Evolutionary conservation across 1,140 invertebrate genomes (phyloP).

Genomic region (Planococcus citri): DNA sequence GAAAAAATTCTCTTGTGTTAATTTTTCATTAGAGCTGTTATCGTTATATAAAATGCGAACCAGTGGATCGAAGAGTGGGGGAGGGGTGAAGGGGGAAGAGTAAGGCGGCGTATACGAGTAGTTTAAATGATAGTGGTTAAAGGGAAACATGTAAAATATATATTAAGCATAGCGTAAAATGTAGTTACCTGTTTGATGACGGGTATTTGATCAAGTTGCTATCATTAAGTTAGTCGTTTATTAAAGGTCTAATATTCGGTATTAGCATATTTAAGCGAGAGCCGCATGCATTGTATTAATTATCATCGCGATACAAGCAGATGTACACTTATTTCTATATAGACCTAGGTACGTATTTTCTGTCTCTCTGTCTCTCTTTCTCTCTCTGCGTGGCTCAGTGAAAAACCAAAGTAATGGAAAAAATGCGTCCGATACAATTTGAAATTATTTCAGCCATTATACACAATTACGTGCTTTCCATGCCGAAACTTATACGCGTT

Average conservation of each 20-base stretch:
- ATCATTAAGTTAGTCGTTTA: slow-evolving; percentile 3
- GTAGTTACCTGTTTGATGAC: not conserved
- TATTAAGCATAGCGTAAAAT: not conserved
- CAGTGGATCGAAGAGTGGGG: too few species aligned
- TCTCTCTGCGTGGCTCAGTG: too few species aligned
- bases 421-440: not conserved
- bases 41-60: too few species aligned
- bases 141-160: not conserved
- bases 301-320: not conserved
- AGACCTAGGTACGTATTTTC: too few species aligned
- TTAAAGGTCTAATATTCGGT: slow-evolving; percentile 2
- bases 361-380: too few species aligned
- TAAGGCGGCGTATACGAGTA: too few species aligned
- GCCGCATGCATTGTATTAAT: not conserved
- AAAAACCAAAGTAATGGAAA: not conserved
- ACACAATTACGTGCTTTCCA: not conserved
- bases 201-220: not conserved
- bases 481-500: not conserved
- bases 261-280: slow-evolving; percentile 2
- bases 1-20: not conserved
- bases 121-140: not conserved
- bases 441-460: not conserved
- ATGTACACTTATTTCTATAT: too few species aligned
- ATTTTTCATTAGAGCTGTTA: not conserved
- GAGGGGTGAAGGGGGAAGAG: too few species aligned